A percentile compares a stretch with the other conserved stretches of the same genome.
These are phyloP conservation scores for Medauroidea extradentata DNA, from an alignment of 1,140 invertebrate genomes.

Conservation along the genomic window DNA sequence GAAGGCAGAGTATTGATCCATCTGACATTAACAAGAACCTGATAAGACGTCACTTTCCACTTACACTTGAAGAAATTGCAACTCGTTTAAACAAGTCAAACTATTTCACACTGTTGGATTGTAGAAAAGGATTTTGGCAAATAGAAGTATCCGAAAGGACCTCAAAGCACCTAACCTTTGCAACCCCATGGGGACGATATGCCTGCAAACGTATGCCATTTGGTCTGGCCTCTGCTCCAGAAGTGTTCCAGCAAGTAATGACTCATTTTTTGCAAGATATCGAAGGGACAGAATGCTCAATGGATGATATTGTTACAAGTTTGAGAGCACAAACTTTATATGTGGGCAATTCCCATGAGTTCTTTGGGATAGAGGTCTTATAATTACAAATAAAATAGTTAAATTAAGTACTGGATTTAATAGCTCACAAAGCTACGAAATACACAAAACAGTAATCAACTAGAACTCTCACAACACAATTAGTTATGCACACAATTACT, in stretches of 20 bases:
- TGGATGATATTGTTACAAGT: constrained; percentile 22
- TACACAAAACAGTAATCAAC: no score
- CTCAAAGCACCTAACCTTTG: constrained; percentile 8
- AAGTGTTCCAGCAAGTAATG: constrained; percentile 19
- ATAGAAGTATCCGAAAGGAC: constrained; percentile 13
- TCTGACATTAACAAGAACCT: constrained; percentile 8
- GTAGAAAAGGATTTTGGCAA: constrained; percentile 20
- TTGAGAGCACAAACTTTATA: no score
- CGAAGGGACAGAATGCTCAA: constrained; percentile 13
- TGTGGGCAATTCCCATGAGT: no score
- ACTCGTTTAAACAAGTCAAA: constrained; percentile 14
- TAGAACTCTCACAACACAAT: no score
- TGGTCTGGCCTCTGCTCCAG: constrained; percentile 27
- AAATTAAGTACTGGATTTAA: no score
- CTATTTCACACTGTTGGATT: constrained; percentile 18
- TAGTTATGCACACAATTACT: no score
- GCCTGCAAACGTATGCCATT: constrained; percentile 25
- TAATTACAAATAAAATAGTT: no score
- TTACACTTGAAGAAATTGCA: constrained; percentile 19
- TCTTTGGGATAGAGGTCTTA: no score
- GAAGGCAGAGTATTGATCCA: constrained; percentile 3
- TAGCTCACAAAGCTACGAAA: no score
- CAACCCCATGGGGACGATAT: constrained; percentile 17
- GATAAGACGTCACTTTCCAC: constrained; percentile 10
- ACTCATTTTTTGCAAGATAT: constrained; percentile 6